These are phyloP conservation scores for Tenthredo notha DNA, from an alignment of 2,888 invertebrate genomes.

Conservation along the genomic window DNA sequence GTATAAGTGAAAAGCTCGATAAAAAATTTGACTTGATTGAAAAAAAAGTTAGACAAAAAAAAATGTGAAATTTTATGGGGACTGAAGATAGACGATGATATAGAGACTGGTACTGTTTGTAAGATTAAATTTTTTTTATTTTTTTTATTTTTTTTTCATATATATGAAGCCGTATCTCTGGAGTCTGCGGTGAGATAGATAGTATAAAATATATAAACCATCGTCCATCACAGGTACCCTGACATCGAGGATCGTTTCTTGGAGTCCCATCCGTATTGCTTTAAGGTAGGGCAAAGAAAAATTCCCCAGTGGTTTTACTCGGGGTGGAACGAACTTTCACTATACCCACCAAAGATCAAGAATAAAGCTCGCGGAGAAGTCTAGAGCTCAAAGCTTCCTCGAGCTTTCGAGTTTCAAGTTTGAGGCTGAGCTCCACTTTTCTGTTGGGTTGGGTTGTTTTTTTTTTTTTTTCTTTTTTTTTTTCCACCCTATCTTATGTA, in stretches of 20 bases:
- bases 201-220: constrained; percentile 15
- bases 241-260: constrained; percentile 43
- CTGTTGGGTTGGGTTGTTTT: too few relatives aligned
- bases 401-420: constrained; percentile 43
- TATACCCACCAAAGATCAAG: constrained; percentile 26
- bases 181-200: not conserved
- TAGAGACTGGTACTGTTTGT: not conserved
- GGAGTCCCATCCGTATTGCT: constrained; percentile 24
- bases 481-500: not conserved
- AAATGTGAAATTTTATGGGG: too few relatives aligned
- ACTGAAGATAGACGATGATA: not conserved
- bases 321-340: constrained; percentile 20
- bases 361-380: constrained; percentile 25
- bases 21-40: too few relatives aligned
- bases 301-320: constrained; percentile 32
- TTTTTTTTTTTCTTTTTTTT: not conserved
- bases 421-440: constrained; percentile 1
- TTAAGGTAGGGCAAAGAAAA: not conserved
- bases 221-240: constrained; percentile 32
- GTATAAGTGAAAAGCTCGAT: too few relatives aligned
- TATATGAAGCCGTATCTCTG: not conserved
- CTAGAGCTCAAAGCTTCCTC: constrained; percentile 38
- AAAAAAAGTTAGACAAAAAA: too few relatives aligned
- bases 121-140: not conserved
- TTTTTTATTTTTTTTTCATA: too few relatives aligned